These are phyloP conservation scores for Lasius platythorax DNA, from an alignment of 2,888 invertebrate genomes.

Conservation along the genomic window DNA sequence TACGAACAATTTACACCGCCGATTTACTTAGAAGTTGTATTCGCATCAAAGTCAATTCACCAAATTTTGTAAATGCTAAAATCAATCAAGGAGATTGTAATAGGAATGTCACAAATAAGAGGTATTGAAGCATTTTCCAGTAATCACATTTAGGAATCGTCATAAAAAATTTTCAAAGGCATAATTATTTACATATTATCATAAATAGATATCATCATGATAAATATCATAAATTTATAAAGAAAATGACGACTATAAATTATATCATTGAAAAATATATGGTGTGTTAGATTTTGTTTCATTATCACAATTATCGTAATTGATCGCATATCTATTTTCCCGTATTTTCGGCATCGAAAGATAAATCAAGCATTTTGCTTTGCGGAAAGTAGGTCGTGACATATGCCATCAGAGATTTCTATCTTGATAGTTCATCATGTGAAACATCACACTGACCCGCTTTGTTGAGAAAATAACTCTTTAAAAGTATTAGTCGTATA, in stretches of 20 bases:
- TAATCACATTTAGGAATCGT: neutral
- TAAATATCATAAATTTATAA: too few relatives aligned
- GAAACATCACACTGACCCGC: neutral
- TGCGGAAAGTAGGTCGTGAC: slow-evolving; percentile 1
- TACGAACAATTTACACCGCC: slow-evolving; percentile 24
- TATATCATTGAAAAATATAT: neutral
- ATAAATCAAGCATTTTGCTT: neutral
- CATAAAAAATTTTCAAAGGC: neutral
- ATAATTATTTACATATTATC: neutral
- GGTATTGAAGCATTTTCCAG: neutral
- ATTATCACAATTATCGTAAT: slow-evolving; percentile 7
- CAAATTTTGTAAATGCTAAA: neutral
- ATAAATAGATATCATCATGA: too few relatives aligned
- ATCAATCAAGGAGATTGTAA: neutral
- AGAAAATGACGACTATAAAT: neutral
- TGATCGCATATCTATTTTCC: neutral
- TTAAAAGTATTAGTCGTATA: neutral
- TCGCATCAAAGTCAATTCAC: neutral
- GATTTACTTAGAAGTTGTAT: slow-evolving; percentile 11
- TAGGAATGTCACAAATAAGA: neutral
- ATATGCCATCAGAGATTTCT: slow-evolving; percentile 21
- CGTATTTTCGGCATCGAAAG: slow-evolving; percentile 9
- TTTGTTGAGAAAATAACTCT: neutral
- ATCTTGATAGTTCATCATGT: slow-evolving; percentile 20
- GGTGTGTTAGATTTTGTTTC: neutral